Base-by-base conservation (phyloP, 2,888 invertebrate species). In the Habrosyne pyritoides region DNA sequence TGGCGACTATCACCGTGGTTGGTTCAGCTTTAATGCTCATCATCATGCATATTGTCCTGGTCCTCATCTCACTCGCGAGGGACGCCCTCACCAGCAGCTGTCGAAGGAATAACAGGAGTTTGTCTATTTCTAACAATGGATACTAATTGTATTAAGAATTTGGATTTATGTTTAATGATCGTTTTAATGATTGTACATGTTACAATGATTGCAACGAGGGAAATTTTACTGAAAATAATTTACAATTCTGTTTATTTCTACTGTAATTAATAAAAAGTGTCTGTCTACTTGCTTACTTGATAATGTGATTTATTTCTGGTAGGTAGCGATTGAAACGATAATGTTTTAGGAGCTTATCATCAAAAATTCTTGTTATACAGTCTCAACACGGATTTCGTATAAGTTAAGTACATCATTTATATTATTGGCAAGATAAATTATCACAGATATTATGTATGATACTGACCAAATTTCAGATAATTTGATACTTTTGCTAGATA, bases 21-120 rank as follows among this genome's bases (percentile, higher is more conserved):
- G 93, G 94, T 6, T 94, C 95, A 21, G 87, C 94, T 0, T 64
- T 94, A 0, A 93, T 95, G 67, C 86, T 96, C 42, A 78, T 94
- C 18, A 57, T 95, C 30, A 79, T 96, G 22, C 96, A 96, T 81
- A 81, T 93, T 21, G 54, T 94, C 8, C 86, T 94, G 21, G 95
- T 94, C 62, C 79, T 89, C 26, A 67, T 96, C 5, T 89, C 94
- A 28, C 85, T 91, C 10, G 74, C 89, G 21, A 90, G 94, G 54
- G 90, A 89, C 56, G 69, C 67, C 1, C 62, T 86, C 12, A 77
- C 83, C n/a, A 78, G 68, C 24, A 66, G 64, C 18, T 79, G 53
- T 53, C 60, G 66, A 22, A 69, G 74, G 4, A 66, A 77, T 28
- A 63, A 71, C 12, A 65, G 71, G 36, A 73, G 73, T 22, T 52